Conservation (phyloP, 2,113 vertebrate species). For the Nipponia nippon region DNA sequence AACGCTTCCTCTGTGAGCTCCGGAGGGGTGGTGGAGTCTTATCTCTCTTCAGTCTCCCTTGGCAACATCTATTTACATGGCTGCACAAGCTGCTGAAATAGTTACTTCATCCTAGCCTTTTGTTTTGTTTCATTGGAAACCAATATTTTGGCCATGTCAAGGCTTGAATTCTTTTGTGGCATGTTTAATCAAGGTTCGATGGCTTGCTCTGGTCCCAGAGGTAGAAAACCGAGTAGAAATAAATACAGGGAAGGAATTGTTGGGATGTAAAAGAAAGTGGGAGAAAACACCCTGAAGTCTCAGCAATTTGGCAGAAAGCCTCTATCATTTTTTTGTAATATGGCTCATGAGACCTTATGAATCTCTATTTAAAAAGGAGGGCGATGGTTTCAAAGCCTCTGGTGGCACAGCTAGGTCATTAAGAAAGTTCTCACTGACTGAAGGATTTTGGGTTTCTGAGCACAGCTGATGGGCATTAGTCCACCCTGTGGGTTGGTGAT, state of each 20-base stretch:
- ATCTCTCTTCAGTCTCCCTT: constrained; percentile 19
- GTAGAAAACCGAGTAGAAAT: constrained; percentile 16
- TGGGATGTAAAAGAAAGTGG: background rate
- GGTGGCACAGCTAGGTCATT: background rate
- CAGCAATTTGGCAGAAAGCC: background rate
- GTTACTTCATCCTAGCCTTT: constrained; percentile 14
- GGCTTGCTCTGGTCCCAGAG: constrained; percentile 22
- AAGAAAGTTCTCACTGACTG: background rate
- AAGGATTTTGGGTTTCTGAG: background rate
- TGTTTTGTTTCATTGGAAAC: constrained; percentile 65
- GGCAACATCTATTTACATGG: constrained; percentile 17
- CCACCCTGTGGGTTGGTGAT: background rate
- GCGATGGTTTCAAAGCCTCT: background rate
- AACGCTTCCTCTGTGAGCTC: background rate
- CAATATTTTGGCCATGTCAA: constrained; percentile 37
- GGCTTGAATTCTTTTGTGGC: constrained; percentile 21
- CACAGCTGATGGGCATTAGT: background rate
- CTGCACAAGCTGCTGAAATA: constrained; percentile 18
- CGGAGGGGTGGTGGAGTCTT: background rate
- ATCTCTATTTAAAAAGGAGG: background rate
- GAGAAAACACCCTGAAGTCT: background rate
- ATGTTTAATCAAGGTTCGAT: constrained; percentile 31
- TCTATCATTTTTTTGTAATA: background rate
- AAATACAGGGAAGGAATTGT: background rate
- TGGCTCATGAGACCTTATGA: background rate